Percentiles rank a stretch among this genome's conserved stretches.
Evolutionary conservation across 2,113 vertebrate genomes (phyloP).

Genomic region (Ophiodon elongatus): DNA sequence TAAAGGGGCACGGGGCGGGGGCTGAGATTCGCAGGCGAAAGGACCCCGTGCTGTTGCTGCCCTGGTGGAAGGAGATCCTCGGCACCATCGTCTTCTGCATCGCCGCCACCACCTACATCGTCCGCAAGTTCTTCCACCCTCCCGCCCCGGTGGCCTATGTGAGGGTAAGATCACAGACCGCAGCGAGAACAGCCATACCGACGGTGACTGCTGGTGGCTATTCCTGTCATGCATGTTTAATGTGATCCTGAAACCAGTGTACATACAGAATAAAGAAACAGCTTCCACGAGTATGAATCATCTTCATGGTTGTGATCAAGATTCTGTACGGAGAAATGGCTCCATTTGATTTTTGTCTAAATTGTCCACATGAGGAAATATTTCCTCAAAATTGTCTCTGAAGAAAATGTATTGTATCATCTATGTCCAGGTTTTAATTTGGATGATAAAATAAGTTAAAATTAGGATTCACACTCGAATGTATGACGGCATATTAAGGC

Average conservation of each 20-base stretch:
- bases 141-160: slow-evolving; percentile 82
- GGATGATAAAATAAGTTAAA: neutral
- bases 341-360: no score
- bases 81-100: slow-evolving; percentile 97
- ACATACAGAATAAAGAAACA: neutral
- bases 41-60: slow-evolving; percentile 93
- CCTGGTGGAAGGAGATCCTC: slow-evolving; percentile 99
- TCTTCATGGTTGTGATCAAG: neutral
- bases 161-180: slow-evolving; percentile 82
- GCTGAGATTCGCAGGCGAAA: slow-evolving; percentile 87
- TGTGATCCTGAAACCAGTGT: neutral
- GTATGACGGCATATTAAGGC: neutral
- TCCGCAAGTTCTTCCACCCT: slow-evolving; percentile 95
- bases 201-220: neutral
- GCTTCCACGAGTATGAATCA: neutral
- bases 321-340: neutral
- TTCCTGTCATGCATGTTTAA: neutral
- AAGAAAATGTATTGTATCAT: neutral
- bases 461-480: no score
- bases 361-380: neutral
- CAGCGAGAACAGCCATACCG: neutral
- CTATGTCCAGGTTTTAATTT: neutral
- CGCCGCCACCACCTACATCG: slow-evolving; percentile 92
- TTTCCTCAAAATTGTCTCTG: neutral
- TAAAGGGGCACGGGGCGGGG: slow-evolving; percentile 79